Evolutionary conservation across 2,113 vertebrate genomes (phyloP).

Genomic region (Chloebia gouldiae): DNA sequence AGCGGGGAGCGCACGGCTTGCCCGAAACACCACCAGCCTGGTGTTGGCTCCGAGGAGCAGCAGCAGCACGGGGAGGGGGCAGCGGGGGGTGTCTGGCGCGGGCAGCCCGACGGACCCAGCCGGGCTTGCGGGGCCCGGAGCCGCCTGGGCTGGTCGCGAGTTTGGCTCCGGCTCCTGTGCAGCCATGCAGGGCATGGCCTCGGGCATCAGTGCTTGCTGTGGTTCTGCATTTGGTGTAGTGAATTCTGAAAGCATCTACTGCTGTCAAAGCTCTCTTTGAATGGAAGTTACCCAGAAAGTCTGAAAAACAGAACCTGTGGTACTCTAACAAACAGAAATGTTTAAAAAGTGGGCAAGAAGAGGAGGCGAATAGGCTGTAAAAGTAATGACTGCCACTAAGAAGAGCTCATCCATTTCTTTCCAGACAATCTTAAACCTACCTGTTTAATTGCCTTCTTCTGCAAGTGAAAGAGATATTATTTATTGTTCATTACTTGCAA

Average conservation of each 20-base stretch:
- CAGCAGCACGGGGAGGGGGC: not conserved
- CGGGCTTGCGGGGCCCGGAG: rapidly evolving
- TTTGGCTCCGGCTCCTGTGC: not conserved
- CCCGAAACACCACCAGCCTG: rapidly evolving
- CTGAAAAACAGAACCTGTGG: not conserved
- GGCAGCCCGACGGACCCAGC: not conserved
- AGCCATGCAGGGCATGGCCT: not conserved
- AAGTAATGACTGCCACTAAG: not conserved
- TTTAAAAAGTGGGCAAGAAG: not conserved
- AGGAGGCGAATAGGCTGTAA: not conserved
- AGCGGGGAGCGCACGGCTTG: rapidly evolving
- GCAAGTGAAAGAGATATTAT: not conserved
- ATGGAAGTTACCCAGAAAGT: not conserved
- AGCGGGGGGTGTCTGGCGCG: rapidly evolving
- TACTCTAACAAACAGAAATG: not conserved
- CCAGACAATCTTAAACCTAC: not conserved
- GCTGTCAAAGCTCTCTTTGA: not conserved
- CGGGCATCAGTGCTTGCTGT: rapidly evolving
- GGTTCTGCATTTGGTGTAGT: rapidly evolving
- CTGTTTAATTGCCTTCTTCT: not conserved
- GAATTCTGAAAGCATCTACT: not conserved
- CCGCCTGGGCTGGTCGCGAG: rapidly evolving
- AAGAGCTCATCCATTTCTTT: not conserved
- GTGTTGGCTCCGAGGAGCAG: rapidly evolving
- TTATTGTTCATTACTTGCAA: not conserved